Evolutionary conservation across 2,113 vertebrate species (phyloP).

Genomic region (Eidolon helvum): DNA sequence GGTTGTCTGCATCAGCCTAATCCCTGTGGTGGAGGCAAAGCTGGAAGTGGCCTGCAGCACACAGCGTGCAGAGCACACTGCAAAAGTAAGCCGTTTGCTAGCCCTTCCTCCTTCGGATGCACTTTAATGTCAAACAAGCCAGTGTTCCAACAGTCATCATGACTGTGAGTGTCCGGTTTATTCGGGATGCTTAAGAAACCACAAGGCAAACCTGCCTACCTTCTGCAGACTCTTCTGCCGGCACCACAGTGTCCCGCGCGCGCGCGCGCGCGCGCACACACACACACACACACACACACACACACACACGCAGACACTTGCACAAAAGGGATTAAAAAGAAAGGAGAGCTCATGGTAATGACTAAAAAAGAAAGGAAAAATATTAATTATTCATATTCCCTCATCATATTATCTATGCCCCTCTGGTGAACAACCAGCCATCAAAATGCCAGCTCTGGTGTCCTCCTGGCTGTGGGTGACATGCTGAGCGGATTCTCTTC

Average conservation of each 20-base stretch:
- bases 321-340: background rate
- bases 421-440: background rate
- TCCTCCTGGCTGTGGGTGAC: background rate
- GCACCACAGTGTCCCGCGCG: background rate
- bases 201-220: background rate
- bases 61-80: background rate
- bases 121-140: background rate
- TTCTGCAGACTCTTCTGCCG: background rate
- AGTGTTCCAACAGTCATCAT: background rate
- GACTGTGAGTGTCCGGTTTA: background rate
- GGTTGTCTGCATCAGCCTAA: no score
- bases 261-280: background rate
- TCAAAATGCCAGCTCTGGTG: background rate
- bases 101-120: no score
- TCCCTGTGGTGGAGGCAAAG: background rate
- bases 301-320: background rate
- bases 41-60: background rate
- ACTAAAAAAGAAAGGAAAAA: background rate
- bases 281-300: rapidly evolving
- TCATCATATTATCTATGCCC: background rate
- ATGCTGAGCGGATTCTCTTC: background rate
- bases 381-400: background rate
- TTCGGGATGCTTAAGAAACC: background rate
- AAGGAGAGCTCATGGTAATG: background rate
- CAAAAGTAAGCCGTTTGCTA: background rate